Evolutionary conservation across 2,797 vertebrate species (phyloP).

Genomic region (Sphenopsis melanotis): DNA sequence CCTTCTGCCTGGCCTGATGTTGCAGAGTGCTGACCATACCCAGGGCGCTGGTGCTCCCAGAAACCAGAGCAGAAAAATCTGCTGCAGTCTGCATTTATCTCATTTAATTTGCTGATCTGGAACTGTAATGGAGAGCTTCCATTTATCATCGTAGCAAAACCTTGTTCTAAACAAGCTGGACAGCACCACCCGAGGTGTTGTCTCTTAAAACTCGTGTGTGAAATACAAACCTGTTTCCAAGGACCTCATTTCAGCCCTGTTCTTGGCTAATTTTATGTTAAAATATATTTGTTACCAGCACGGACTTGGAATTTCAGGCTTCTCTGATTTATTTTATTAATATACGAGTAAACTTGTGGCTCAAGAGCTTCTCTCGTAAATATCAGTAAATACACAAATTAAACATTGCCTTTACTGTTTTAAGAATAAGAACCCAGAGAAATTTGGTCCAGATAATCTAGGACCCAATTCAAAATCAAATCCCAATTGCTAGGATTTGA

Average conservation of each 20-base stretch:
- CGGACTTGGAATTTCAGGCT: background rate
- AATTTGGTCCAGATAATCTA: background rate
- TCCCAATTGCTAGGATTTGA: background rate
- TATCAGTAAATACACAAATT: background rate
- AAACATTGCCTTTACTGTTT: background rate
- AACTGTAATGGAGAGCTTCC: background rate
- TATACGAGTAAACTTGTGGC: accelerated
- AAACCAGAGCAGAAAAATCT: background rate
- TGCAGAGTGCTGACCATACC: background rate
- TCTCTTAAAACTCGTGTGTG: accelerated
- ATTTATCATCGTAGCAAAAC: background rate
- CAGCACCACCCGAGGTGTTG: background rate
- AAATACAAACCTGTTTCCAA: background rate
- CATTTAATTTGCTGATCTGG: background rate
- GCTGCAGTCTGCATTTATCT: background rate
- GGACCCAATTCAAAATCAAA: too few relatives aligned
- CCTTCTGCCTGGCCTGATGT: background rate
- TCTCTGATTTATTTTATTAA: background rate
- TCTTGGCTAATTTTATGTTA: background rate
- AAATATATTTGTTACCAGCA: background rate
- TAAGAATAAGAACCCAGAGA: background rate
- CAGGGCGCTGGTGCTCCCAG: background rate
- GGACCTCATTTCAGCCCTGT: background rate
- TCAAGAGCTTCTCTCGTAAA: background rate
- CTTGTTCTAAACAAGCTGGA: background rate